Evolutionary conservation across 2,797 vertebrate species (phyloP).

Genomic region (Leptoclinus maculatus): DNA sequence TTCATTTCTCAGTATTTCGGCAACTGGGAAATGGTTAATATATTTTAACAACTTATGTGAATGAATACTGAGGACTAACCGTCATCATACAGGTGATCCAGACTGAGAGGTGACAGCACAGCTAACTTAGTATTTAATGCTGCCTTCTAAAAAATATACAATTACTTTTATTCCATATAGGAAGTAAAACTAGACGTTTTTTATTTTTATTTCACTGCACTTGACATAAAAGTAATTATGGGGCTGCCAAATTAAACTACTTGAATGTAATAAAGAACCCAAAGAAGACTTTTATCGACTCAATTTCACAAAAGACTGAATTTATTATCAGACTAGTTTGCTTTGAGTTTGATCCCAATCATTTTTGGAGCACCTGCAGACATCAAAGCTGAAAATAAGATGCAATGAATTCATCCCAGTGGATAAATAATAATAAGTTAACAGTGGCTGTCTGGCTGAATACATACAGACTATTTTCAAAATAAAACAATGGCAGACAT

Average conservation of each 20-base stretch:
- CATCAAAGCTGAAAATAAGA: neutral
- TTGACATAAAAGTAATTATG: neutral
- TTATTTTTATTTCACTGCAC: neutral
- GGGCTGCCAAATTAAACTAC: neutral
- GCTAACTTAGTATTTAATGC: neutral
- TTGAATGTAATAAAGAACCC: neutral
- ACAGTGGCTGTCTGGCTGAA: neutral
- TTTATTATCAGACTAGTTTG: neutral
- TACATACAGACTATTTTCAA: constrained; percentile 12
- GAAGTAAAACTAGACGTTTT: neutral
- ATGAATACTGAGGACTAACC: neutral
- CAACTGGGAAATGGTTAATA: neutral
- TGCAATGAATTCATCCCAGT: neutral
- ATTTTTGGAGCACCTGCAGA: neutral
- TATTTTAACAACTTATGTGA: neutral
- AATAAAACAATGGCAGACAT: constrained; percentile 66
- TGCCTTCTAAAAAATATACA: neutral
- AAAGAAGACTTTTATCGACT: neutral
- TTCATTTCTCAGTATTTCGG: neutral
- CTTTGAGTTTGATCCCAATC: neutral
- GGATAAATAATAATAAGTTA: no score
- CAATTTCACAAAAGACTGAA: neutral
- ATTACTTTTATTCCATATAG: neutral
- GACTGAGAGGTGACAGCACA: neutral
- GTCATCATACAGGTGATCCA: neutral